These are phyloP conservation scores for Glyptemys insculpta DNA, from an alignment of 2,797 vertebrate genomes.

Conservation along the genomic window DNA sequence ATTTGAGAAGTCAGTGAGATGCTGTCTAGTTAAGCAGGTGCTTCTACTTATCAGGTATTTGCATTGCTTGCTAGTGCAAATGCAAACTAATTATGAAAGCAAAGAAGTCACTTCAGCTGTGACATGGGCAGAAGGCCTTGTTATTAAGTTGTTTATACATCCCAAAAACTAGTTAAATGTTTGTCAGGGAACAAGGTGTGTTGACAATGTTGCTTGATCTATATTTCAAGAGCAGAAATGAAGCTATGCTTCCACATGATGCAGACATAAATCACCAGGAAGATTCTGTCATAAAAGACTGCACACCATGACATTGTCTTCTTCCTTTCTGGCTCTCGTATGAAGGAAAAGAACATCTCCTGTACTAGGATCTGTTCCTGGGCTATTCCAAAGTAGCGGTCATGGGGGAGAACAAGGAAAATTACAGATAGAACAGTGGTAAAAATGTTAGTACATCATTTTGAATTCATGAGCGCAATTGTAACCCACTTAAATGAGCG, in stretches of 20 bases:
- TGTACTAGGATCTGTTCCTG: neutral
- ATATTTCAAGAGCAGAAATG: constrained; percentile 34
- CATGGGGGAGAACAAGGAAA: neutral
- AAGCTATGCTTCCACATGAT: neutral
- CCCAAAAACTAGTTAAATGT: neutral
- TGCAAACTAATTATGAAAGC: neutral
- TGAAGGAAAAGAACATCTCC: neutral
- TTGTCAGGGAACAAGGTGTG: neutral
- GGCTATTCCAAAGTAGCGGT: neutral
- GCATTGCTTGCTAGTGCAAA: neutral
- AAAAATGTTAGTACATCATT: constrained; percentile 43
- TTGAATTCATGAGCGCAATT: constrained; percentile 43
- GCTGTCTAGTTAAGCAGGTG: neutral
- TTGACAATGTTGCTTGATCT: neutral
- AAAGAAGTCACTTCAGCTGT: neutral
- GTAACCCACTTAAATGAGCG: constrained; percentile 37
- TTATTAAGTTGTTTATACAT: neutral
- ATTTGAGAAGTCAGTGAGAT: neutral
- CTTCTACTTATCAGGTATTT: neutral
- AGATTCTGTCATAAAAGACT: neutral
- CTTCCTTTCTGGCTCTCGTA: neutral
- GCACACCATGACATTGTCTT: neutral
- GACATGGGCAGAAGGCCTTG: neutral
- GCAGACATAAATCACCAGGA: neutral
- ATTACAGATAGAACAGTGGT: constrained; percentile 6